Evolutionary conservation across 2,888 invertebrate genomes (phyloP), one percentile per base, ranked within the genome.

Genomic region (Microctonus aethiopoides): DNA sequence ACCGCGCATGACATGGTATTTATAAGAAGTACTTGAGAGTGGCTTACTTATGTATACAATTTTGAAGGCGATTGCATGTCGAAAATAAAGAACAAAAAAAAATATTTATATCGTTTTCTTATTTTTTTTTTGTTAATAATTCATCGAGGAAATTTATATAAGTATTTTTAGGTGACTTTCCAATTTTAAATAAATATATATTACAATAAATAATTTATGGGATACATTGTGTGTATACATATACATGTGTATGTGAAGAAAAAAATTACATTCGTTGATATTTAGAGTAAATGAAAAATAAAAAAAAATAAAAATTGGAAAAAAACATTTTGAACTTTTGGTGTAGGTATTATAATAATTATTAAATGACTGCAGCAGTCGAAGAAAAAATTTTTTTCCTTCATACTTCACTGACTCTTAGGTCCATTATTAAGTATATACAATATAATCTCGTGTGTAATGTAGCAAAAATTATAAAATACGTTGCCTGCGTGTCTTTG

Each of bases 1-100:
- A 46, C 46, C 16, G 46, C 46, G 46, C 46, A 46, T 46, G 46
- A 46, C 46, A 46, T 46, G 46, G 46, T 46, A 46, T 46, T 46
- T 46, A 46, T 46, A 46, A 46, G 46, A 16, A 46, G n/a, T 46
- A 46, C 46, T 46, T 46, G 46, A 46, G 46, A 46, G 46, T 46
- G 6, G 46, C 46, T 46, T 16, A 16, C 46, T 16, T 16, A 46
- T 46, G 16, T 46, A 46, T 46, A 46, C 46, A 46, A 46, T 46
- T 46, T 46, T 46, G 46, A 46, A 46, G 20, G 46, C 46, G 16
- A 46, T 46, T 46, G 46, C 46, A 46, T 20, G 46, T 46, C 39
- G n/a, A 46, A 5, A 7, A 29, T 29, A 7, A 29, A 29, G 29
- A 29, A 29, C n/a, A 29, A 29, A 29, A 16, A 16, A 46, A 46